Evolutionary conservation across 2,113 vertebrate genomes (phyloP), one percentile per base, ranked within the genome.

Genomic region (Amblyopsis rosae): DNA sequence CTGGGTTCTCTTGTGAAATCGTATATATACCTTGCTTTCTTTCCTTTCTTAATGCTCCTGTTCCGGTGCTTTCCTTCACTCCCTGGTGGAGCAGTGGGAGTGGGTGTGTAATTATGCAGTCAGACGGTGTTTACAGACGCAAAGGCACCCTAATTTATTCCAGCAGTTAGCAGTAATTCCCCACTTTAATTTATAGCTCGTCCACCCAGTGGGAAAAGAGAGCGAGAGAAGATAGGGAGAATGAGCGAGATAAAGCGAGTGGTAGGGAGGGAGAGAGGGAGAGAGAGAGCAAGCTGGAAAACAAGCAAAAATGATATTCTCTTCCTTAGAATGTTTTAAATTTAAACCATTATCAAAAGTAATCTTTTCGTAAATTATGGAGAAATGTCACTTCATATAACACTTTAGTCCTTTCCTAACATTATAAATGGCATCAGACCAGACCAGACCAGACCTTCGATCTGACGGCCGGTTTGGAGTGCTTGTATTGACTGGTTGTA

Each of bases 91-190:
- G 83, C 91, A 83, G 88, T 89, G 80, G 89, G 89, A 91, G 88
- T 89, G 88, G 87, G 87, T 83, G 86, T 90, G 89, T 92, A 93
- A 93, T 93, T 93, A 93, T 83, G 81, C 85, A 92, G 92, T 92
- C 91, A 92, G 91, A 84, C 91, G 61, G 87, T 92, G 91, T 93
- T 93, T 93, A 93, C 92, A 92, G 89, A 92, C 83, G 89, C 90
- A 93, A 90, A 92, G 90, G 88, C 78, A 80, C 88, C 85, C 90
- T 92, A 92, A 93, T 93, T 93, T 92, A 93, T 92, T 92, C 90
- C 88, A 91, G 90, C 90, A 89, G 92, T 91, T 93, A 92, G 92
- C 90, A 87, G 91, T 93, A 93, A 93, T 93, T 92, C 90, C 88
- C 90, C 81, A 87, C 88, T 93, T 92, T 92, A 93, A 93, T 93